phyloP scores from a whole-genome alignment of 2,888 invertebrate species.

The Ophion slaviceki region DNA sequence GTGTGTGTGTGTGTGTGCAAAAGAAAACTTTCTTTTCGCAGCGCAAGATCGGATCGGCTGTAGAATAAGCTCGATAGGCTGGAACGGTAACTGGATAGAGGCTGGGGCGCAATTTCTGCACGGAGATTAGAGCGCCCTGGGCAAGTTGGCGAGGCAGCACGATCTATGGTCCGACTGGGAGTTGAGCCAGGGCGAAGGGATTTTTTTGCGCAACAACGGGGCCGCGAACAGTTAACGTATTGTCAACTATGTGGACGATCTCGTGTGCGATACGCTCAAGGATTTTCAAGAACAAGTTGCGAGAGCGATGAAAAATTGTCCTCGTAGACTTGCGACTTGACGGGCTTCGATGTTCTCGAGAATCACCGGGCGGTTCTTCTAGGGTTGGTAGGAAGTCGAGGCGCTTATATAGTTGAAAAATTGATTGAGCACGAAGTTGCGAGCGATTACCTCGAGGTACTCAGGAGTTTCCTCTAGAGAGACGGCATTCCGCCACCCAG shows the following conservation, averaged over 20 bases:
- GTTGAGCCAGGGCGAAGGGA: constrained; percentile 86
- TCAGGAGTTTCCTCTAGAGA: constrained; percentile 84
- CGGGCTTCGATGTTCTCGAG: constrained; percentile 87
- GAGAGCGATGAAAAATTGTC: constrained; percentile 70
- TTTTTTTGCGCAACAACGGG: constrained; percentile 84
- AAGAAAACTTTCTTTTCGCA: constrained; percentile 61
- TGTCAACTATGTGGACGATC: constrained; percentile 84
- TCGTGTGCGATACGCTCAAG: constrained; percentile 84
- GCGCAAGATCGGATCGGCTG: constrained; percentile 85
- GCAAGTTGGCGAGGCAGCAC: constrained; percentile 83
- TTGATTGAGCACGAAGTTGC: constrained; percentile 84
- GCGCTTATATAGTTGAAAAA: constrained; percentile 86
- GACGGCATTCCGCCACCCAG: constrained; percentile 84
- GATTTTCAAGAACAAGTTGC: constrained; percentile 82
- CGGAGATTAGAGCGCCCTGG: constrained; percentile 85
- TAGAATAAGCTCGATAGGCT: constrained; percentile 83
- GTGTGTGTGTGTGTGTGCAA: constrained; percentile 19
- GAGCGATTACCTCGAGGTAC: constrained; percentile 84
- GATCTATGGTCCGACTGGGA: constrained; percentile 83
- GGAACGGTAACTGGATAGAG: constrained; percentile 84
- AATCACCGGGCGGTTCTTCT: constrained; percentile 84
- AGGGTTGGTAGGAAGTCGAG: constrained; percentile 88
- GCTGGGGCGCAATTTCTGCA: constrained; percentile 88
- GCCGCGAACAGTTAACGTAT: constrained; percentile 82
- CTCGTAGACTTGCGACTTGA: constrained; percentile 86